phyloP scores from a whole-genome alignment of 2,888 invertebrate species.

The Dilophus febrilis region DNA sequence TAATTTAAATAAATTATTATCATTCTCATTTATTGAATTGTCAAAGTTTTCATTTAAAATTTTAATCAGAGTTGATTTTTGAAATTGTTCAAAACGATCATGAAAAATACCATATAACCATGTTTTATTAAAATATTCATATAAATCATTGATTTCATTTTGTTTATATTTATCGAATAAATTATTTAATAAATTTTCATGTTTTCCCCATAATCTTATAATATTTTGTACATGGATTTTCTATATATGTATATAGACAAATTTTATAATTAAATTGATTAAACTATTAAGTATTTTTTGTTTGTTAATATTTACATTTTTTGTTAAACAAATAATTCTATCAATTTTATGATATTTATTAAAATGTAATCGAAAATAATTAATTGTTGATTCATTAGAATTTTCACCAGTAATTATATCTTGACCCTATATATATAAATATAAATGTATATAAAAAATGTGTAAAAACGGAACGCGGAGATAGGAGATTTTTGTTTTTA shows the following conservation, averaged over 20 bases:
- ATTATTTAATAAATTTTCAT: conserved; percentile 53
- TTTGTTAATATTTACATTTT: conserved; percentile 25
- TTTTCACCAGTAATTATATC: conserved; percentile 18
- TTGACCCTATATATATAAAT: conserved; percentile 1
- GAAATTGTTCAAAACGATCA: conserved; percentile 33
- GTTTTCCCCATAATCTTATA: conserved; percentile 48
- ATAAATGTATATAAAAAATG: too few species aligned
- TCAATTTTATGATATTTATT: conserved; percentile 38
- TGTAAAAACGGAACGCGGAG: too few species aligned
- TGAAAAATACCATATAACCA: conserved; percentile 47
- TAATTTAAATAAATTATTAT: too few species aligned
- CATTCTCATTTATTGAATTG: too few species aligned
- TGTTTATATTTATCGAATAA: conserved; percentile 41
- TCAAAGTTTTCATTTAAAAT: too few species aligned
- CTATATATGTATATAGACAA: conserved; percentile 22
- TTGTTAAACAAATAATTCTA: conserved; percentile 42
- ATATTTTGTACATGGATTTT: conserved; percentile 40
- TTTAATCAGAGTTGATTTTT: conserved; percentile 13
- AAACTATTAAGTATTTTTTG: too few species aligned
- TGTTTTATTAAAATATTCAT: conserved; percentile 44
- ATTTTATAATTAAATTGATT: too few species aligned
- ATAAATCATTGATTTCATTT: conserved; percentile 45
- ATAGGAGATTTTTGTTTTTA: too few species aligned
- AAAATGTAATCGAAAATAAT: conserved; percentile 43
- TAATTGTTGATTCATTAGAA: conserved; percentile 31